These are phyloP conservation scores for Epinotia bilunana DNA, from an alignment of 2,888 invertebrate genomes.

Conservation along the genomic window DNA sequence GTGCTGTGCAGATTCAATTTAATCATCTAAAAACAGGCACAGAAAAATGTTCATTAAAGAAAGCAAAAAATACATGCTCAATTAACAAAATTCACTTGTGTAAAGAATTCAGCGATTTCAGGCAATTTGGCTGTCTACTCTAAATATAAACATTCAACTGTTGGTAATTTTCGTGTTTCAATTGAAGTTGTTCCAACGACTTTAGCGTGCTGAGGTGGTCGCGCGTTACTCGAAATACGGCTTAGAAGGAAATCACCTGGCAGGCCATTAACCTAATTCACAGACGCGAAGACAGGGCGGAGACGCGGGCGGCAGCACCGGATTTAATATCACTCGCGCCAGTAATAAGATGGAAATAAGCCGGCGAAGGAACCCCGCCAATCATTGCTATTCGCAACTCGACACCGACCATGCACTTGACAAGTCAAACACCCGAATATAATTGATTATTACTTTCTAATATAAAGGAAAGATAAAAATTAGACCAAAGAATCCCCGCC, in stretches of 20 bases:
- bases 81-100: not conserved
- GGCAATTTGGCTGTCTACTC: slow-evolving; percentile 42
- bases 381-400: slow-evolving; percentile 78
- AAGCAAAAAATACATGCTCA: not conserved
- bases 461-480: slow-evolving; percentile 20
- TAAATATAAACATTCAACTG: slow-evolving; percentile 49
- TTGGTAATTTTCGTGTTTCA: slow-evolving; percentile 57
- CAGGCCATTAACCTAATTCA: slow-evolving; percentile 85
- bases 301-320: slow-evolving; percentile 75
- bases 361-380: slow-evolving; percentile 78
- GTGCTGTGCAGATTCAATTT: too few species aligned
- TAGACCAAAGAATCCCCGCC: slow-evolving; percentile 70
- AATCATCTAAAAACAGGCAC: not conserved
- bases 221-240: slow-evolving; percentile 76
- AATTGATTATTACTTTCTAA: slow-evolving; percentile 9
- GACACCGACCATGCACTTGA: slow-evolving; percentile 63
- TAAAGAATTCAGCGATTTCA: not conserved
- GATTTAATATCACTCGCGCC: slow-evolving; percentile 81
- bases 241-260: slow-evolving; percentile 83
- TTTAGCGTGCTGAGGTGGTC: slow-evolving; percentile 75
- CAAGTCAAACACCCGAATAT: slow-evolving; percentile 47
- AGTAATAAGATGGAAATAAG: slow-evolving; percentile 84
- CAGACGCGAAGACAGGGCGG: slow-evolving; percentile 83
- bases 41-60: not conserved
- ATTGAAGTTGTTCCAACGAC: slow-evolving; percentile 69